Conservation (phyloP, 1,140 invertebrate genomes). For the Mylabris phalerata region DNA sequence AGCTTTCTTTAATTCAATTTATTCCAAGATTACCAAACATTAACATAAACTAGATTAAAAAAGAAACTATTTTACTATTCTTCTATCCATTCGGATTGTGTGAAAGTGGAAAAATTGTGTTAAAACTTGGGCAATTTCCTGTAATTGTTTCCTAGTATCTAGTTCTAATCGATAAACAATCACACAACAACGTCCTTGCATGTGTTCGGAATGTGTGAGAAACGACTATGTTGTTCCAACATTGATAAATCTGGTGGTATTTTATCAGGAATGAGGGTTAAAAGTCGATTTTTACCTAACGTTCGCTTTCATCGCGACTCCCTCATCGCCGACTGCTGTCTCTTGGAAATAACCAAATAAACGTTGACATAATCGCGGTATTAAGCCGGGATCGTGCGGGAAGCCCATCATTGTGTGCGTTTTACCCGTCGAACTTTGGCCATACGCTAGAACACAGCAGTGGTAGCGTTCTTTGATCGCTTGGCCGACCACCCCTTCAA, state of each 20-base stretch:
- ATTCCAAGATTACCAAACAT: too few relatives aligned
- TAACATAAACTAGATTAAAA: too few relatives aligned
- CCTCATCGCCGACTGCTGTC: constrained; percentile 27
- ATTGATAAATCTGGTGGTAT: not conserved
- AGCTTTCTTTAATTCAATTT: not conserved
- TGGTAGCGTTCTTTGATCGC: constrained; percentile 51
- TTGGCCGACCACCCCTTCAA: constrained; percentile 58
- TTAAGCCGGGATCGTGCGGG: constrained; percentile 49
- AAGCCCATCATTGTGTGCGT: constrained; percentile 71
- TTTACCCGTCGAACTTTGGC: constrained; percentile 74
- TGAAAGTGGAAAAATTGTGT: too few relatives aligned
- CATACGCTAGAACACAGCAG: constrained; percentile 65
- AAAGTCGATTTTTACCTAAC: constrained; percentile 29
- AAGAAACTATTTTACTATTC: too few relatives aligned
- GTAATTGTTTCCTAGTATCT: constrained; percentile 10
- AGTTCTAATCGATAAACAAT: constrained; percentile 20
- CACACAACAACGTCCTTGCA: constrained; percentile 12
- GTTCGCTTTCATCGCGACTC: constrained; percentile 21
- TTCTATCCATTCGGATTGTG: too few relatives aligned
- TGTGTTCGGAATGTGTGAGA: constrained; percentile 14
- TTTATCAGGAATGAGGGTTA: not conserved
- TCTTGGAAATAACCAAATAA: constrained; percentile 38
- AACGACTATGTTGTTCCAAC: not conserved
- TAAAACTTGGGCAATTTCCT: constrained; percentile 17
- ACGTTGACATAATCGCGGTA: constrained; percentile 43